These are phyloP conservation scores for Mimas tiliae DNA, from an alignment of 2,888 invertebrate species.

Conservation along the genomic window DNA sequence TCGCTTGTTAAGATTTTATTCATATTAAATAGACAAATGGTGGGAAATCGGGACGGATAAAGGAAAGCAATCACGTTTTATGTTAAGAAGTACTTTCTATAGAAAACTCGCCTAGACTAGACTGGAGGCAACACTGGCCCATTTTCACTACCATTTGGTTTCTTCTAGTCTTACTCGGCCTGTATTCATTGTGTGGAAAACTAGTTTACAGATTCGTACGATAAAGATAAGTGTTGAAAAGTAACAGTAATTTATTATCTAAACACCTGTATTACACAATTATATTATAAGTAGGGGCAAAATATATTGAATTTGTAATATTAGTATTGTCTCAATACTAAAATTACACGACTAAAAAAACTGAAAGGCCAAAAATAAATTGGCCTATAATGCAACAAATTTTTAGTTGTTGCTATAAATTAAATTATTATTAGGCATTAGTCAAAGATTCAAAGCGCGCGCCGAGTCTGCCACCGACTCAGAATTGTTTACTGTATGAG, in stretches of 20 bases:
- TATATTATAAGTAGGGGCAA: not conserved
- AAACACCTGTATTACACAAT: not conserved
- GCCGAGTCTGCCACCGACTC: too few species aligned
- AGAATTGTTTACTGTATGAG: too few species aligned
- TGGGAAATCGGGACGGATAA: slow-evolving; percentile 41
- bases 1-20: not conserved
- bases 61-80: slow-evolving; percentile 40
- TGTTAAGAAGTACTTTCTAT: slow-evolving; percentile 35
- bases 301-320: not conserved
- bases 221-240: slow-evolving; percentile 4
- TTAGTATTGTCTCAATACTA: too few species aligned
- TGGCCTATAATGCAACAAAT: too few species aligned
- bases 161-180: not conserved
- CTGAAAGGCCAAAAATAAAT: too few species aligned
- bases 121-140: slow-evolving; percentile 30
- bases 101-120: slow-evolving; percentile 41
- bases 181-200: not conserved
- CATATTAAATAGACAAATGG: slow-evolving; percentile 32
- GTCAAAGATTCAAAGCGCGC: too few species aligned
- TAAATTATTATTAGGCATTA: too few species aligned
- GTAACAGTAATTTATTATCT: not conserved
- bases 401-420: too few species aligned
- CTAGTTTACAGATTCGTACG: slow-evolving; percentile 2
- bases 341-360: too few species aligned
- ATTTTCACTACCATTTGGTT: slow-evolving; percentile 29